phyloP scores from a whole-genome alignment of 2,797 vertebrate genomes.

The Atherinosoma microstoma region DNA sequence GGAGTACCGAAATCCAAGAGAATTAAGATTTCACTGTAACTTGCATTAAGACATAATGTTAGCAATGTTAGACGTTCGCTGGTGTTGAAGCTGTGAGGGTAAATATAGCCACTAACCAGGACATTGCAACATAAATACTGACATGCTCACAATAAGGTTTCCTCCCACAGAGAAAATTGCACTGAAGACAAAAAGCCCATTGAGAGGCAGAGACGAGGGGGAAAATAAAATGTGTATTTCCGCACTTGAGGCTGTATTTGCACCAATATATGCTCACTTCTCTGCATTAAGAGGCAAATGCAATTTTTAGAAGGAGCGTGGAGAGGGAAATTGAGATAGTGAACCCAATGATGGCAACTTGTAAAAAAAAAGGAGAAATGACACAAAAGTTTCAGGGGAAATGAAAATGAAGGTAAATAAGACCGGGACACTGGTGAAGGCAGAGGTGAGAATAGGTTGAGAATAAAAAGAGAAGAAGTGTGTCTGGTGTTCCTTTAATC shows the following conservation, averaged over 20 bases:
- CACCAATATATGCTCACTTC: background rate
- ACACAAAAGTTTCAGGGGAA: background rate
- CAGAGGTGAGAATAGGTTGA: conserved; percentile 3
- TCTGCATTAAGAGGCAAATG: background rate
- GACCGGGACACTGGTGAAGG: background rate
- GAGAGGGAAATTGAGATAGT: conserved; percentile 9
- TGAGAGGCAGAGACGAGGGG: conserved; percentile 1
- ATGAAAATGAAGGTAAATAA: conserved; percentile 13
- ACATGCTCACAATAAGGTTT: conserved; percentile 52
- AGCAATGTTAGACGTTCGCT: conserved; percentile 14
- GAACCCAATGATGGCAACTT: background rate
- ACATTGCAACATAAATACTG: conserved; percentile 29
- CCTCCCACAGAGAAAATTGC: conserved; percentile 46
- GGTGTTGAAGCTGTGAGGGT: conserved; percentile 22
- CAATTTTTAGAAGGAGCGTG: conserved; percentile 23
- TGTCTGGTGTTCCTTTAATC: conserved; percentile 38
- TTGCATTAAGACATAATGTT: conserved; percentile 7
- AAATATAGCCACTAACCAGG: conserved; percentile 29
- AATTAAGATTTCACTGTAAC: background rate
- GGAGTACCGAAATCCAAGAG: background rate
- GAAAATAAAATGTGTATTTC: conserved; percentile 31
- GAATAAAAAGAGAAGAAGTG: conserved; percentile 16
- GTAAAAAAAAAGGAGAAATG: background rate
- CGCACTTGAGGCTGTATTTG: background rate
- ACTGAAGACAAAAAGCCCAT: conserved; percentile 30